Evolutionary conservation across 2,888 invertebrate species (phyloP).

Genomic region (Glyphotaelius pellucidus): DNA sequence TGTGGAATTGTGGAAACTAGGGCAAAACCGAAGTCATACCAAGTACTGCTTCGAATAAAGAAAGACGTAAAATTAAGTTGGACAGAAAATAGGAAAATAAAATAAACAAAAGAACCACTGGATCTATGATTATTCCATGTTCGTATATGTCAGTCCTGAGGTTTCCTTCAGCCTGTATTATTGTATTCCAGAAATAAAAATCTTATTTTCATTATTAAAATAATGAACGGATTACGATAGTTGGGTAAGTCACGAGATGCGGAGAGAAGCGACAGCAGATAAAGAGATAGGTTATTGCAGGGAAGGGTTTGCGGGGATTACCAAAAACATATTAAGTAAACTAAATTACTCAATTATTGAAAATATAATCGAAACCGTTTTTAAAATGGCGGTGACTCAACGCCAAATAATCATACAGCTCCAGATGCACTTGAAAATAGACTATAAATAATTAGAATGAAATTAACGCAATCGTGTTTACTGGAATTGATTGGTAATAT

Average conservation of each 20-base stretch:
- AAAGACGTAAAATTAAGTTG: not conserved
- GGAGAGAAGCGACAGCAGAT: not conserved
- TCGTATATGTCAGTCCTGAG: not conserved
- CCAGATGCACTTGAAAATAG: too few relatives aligned
- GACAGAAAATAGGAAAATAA: not conserved
- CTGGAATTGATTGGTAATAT: too few relatives aligned
- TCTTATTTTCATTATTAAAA: not conserved
- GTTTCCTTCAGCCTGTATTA: not conserved
- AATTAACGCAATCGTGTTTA: too few relatives aligned
- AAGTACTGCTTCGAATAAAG: not conserved
- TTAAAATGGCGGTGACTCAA: too few relatives aligned
- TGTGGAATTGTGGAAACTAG: not conserved
- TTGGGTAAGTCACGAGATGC: not conserved
- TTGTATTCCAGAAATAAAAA: not conserved
- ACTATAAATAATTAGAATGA: too few relatives aligned
- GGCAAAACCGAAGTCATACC: not conserved
- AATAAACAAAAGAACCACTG: not conserved
- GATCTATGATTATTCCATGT: not conserved
- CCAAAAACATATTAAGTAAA: not conserved
- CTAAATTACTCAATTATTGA: not conserved
- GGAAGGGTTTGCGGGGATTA: not conserved
- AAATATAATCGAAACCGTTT: too few relatives aligned
- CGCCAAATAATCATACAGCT: too few relatives aligned
- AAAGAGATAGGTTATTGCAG: not conserved
- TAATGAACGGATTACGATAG: not conserved